Evolutionary conservation across 2,888 invertebrate genomes (phyloP).

Genomic region (Diogma glabrata): DNA sequence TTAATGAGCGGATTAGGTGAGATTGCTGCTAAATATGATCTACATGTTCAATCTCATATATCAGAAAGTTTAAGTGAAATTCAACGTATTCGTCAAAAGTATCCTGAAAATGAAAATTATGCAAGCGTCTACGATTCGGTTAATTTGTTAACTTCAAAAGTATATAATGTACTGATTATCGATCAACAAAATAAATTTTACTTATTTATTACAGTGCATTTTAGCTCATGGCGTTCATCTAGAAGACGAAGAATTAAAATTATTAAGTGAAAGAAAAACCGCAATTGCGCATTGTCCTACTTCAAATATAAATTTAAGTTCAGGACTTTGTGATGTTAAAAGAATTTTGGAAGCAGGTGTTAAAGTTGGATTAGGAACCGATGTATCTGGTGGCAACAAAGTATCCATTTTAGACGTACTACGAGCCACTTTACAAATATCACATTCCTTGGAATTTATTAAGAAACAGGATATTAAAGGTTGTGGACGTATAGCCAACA

Average conservation of each 20-base stretch:
- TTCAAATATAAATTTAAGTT: slow-evolving; percentile 69
- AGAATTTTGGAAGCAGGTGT: slow-evolving; percentile 50
- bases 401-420: slow-evolving; percentile 66
- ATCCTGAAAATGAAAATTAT: slow-evolving; percentile 44
- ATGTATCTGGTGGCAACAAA: slow-evolving; percentile 72
- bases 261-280: slow-evolving; percentile 48
- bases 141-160: slow-evolving; percentile 61
- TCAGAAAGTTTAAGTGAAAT: slow-evolving; percentile 71
- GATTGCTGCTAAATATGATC: slow-evolving; percentile 52
- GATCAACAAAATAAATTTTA: too few species aligned
- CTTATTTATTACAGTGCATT: slow-evolving; percentile 39
- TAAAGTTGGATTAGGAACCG: slow-evolving; percentile 76
- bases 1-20: slow-evolving; percentile 55
- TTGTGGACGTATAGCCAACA: slow-evolving; percentile 20
- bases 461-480: slow-evolving; percentile 33
- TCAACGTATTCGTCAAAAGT: slow-evolving; percentile 45
- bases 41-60: slow-evolving; percentile 77
- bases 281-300: slow-evolving; percentile 78
- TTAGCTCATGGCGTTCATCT: slow-evolving; percentile 78
- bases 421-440: slow-evolving; percentile 59
- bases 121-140: slow-evolving; percentile 64
- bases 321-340: slow-evolving; percentile 70
- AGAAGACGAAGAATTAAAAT: slow-evolving; percentile 51
- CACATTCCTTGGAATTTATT: slow-evolving; percentile 50
- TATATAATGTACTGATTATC: slow-evolving; percentile 33